A percentile compares a stretch with the other conserved stretches of the same genome.
Evolutionary conservation across 2,113 vertebrate species (phyloP).

Genomic region (Haplotaxodon microlepis): DNA sequence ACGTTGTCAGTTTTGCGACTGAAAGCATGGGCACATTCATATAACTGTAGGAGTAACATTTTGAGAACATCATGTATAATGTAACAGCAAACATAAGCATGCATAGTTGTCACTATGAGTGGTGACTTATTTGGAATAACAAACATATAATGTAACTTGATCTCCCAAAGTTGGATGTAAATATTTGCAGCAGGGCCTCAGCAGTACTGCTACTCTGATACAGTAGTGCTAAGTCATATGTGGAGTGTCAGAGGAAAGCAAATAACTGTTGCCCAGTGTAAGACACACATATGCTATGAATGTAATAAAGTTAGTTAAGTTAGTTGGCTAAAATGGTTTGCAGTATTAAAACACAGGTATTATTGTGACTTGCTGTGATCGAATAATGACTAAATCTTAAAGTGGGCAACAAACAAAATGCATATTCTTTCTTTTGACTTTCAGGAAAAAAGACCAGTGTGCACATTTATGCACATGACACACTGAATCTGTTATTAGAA

Average conservation of each 20-base stretch:
- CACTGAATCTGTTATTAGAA: not conserved
- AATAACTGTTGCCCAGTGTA: not conserved
- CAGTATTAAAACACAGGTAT: not conserved
- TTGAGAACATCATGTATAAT: not conserved
- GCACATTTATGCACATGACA: not conserved
- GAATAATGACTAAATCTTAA: not conserved
- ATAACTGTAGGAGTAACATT: not conserved
- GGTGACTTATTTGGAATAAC: not conserved
- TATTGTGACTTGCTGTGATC: not conserved
- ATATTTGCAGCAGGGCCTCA: not conserved
- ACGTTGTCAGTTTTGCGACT: not conserved
- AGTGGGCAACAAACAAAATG: not conserved
- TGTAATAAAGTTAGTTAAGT: not conserved
- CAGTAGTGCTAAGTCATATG: not conserved
- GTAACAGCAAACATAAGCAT: not conserved
- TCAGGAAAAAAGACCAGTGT: not conserved
- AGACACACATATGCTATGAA: not conserved
- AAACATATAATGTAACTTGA: not conserved
- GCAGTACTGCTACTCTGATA: not conserved
- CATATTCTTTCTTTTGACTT: not conserved
- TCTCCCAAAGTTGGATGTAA: not conserved
- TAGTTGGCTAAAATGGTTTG: not conserved
- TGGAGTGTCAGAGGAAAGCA: not conserved
- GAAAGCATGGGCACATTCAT: not conserved
- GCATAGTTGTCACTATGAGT: not conserved